These are phyloP conservation scores for Bombus confusus DNA, from an alignment of 1,140 invertebrate species.

Conservation along the genomic window DNA sequence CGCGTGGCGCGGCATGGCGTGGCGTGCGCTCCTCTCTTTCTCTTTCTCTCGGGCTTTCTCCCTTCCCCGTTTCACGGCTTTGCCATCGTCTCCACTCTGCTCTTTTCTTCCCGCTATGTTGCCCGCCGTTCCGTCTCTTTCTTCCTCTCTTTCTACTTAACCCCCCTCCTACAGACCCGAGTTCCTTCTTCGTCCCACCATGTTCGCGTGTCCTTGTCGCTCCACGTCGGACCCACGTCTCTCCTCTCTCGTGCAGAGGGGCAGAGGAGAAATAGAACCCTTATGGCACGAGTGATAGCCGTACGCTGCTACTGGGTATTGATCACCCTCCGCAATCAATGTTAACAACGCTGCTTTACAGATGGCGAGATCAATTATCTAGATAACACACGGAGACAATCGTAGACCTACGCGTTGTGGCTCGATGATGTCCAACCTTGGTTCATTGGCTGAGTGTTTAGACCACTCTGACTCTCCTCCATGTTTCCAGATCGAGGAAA, in stretches of 20 bases:
- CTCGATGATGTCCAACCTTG: neutral
- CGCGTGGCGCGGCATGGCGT: constrained; percentile 68
- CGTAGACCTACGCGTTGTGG: neutral
- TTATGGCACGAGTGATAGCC: constrained; percentile 70
- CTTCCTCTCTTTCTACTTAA: neutral
- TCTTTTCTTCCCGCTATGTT: neutral
- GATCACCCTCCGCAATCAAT: constrained; percentile 72
- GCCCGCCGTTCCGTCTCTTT: no score
- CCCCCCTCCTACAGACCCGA: constrained; percentile 3
- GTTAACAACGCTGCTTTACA: constrained; percentile 69
- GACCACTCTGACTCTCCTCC: neutral
- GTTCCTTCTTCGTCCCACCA: constrained; percentile 10
- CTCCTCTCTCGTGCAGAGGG: constrained; percentile 7
- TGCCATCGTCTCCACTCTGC: constrained; percentile 11
- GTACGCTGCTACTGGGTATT: constrained; percentile 68
- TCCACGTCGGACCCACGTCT: constrained; percentile 16
- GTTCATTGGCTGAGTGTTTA: neutral
- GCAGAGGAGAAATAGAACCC: constrained; percentile 64
- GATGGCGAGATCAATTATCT: constrained; percentile 63
- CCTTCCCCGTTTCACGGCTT: constrained; percentile 5
- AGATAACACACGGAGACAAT: constrained; percentile 49
- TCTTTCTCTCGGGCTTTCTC: constrained; percentile 5
- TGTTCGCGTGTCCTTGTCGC: constrained; percentile 24
- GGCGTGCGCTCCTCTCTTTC: constrained; percentile 55
- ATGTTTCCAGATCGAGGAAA: neutral